A percentile compares a stretch with the other conserved stretches of the same genome.
phyloP scores from a whole-genome alignment of 2,888 invertebrate species.

The Chironomus tentans region DNA sequence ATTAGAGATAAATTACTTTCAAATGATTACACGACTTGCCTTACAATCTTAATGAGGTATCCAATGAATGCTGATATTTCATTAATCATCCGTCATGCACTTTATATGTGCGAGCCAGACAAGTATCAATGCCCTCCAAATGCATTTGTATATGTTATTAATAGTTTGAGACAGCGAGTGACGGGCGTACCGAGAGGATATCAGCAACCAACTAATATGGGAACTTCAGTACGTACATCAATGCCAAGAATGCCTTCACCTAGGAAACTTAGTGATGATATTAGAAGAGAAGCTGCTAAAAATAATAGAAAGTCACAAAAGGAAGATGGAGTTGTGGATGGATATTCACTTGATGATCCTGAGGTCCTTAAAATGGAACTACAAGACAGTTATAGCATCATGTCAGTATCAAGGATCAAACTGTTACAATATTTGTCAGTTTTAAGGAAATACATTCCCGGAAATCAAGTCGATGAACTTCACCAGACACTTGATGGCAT shows the following conservation, averaged over 20 bases:
- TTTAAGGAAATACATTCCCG: constrained; percentile 38
- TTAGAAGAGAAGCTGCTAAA: constrained; percentile 13
- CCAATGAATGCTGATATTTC: constrained; percentile 54
- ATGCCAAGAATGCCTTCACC: not conserved
- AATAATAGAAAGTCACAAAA: not conserved
- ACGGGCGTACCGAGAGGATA: not conserved
- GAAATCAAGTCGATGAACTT: constrained; percentile 36
- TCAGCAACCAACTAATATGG: not conserved
- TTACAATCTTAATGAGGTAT: constrained; percentile 58
- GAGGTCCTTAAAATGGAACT: constrained; percentile 41
- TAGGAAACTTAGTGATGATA: constrained; percentile 31
- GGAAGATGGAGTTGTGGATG: constrained; percentile 38
- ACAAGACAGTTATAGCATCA: constrained; percentile 43
- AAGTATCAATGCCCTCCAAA: constrained; percentile 38
- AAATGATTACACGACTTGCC: constrained; percentile 55
- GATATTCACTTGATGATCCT: constrained; percentile 42
- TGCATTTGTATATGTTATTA: constrained; percentile 36
- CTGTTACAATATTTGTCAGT: constrained; percentile 40
- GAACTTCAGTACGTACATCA: not conserved
- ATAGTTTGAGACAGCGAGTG: constrained; percentile 27
- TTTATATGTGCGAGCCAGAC: constrained; percentile 45
- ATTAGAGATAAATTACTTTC: constrained; percentile 57
- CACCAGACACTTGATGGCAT: constrained; percentile 44
- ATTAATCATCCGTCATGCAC: constrained; percentile 52
- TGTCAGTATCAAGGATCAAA: constrained; percentile 42